These are phyloP conservation scores for Diploscapter pachys DNA, from an alignment of 1,140 invertebrate species.

Conservation along the genomic window DNA sequence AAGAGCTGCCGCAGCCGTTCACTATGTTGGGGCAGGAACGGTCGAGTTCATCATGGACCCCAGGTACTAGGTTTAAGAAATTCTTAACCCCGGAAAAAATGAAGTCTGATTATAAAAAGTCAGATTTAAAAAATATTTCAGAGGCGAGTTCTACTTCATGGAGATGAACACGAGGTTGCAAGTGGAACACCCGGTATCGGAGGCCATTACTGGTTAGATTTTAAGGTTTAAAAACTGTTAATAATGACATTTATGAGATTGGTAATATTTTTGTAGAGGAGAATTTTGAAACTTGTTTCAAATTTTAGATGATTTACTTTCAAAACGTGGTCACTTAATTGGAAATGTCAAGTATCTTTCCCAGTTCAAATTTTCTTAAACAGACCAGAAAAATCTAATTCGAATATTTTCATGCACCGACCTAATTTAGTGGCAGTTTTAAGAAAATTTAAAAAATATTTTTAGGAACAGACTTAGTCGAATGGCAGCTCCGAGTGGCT, in stretches of 20 bases:
- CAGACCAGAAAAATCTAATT: too few relatives aligned
- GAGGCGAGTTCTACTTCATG: constrained; percentile 91
- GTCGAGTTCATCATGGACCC: constrained; percentile 90
- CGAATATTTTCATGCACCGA: too few relatives aligned
- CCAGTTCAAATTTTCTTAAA: too few relatives aligned
- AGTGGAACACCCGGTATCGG: constrained; percentile 93
- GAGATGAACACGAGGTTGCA: constrained; percentile 87
- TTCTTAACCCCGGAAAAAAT: too few relatives aligned
- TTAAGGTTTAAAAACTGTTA: constrained; percentile 83
- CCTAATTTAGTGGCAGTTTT: too few relatives aligned
- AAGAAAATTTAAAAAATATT: constrained; percentile 68
- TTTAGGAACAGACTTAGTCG: constrained; percentile 84
- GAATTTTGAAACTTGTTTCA: too few relatives aligned
- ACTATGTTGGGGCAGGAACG: constrained; percentile 90
- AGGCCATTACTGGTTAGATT: constrained; percentile 66
- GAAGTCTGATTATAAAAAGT: too few relatives aligned
- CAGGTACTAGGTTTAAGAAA: constrained; percentile 10
- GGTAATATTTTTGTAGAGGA: too few relatives aligned
- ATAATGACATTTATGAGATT: too few relatives aligned
- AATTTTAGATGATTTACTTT: background rate
- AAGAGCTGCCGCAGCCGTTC: constrained; percentile 80
- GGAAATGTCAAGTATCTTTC: too few relatives aligned
- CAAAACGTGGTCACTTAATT: too few relatives aligned
- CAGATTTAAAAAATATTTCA: background rate
- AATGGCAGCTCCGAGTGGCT: constrained; percentile 87